Percentiles rank a stretch among this genome's conserved stretches.
Evolutionary conservation across 2,888 invertebrate species (phyloP).

Genomic region (Cyrtodaria siliqua): DNA sequence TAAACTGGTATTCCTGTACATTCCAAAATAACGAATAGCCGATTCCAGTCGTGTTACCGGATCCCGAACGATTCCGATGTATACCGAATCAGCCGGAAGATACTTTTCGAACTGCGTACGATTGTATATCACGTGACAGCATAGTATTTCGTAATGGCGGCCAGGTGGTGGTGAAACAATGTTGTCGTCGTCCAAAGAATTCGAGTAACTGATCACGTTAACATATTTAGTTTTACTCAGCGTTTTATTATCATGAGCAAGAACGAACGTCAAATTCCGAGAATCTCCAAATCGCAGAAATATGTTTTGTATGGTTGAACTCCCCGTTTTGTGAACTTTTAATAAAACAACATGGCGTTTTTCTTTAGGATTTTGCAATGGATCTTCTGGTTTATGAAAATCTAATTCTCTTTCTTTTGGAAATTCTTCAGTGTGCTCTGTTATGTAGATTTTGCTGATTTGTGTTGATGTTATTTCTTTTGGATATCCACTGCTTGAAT

Average conservation of each 20-base stretch:
- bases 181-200: conserved; percentile 33
- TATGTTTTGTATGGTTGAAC: conserved; percentile 59
- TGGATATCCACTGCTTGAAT: too few relatives aligned
- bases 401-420: too few relatives aligned
- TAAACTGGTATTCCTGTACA: conserved; percentile 27
- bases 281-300: conserved; percentile 56
- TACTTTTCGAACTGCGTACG: conserved; percentile 48
- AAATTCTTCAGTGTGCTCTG: too few relatives aligned
- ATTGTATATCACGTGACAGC: conserved; percentile 67
- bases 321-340: conserved; percentile 65
- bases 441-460: too few relatives aligned
- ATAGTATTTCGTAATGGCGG: conserved; percentile 61
- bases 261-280: conserved; percentile 53
- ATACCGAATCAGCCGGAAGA: conserved; percentile 59
- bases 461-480: too few relatives aligned
- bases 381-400: too few relatives aligned
- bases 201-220: conserved; percentile 46
- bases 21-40: conserved; percentile 50
- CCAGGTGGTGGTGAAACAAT: conserved; percentile 60
- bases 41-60: conserved; percentile 61
- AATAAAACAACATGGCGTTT: conserved; percentile 56
- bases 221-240: conserved; percentile 16
- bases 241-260: conserved; percentile 35
- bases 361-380: too few relatives aligned
- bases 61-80: conserved; percentile 66